Conservation (phyloP, 2,113 vertebrate species). For the Cavia porcellus region DNA sequence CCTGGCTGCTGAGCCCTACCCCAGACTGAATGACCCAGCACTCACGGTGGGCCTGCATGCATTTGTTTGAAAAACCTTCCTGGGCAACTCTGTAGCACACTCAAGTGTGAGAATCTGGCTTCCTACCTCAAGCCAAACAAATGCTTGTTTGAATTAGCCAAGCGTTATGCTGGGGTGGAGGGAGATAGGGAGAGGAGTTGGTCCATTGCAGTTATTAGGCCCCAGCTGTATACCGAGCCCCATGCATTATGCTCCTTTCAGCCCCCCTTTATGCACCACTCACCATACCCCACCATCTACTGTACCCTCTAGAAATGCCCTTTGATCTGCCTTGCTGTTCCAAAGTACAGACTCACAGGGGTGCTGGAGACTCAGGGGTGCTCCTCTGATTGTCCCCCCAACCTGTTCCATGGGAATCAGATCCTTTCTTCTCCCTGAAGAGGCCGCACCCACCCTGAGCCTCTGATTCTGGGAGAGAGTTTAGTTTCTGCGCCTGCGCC, state of each 20-base stretch:
- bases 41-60: accelerated
- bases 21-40: not conserved
- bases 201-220: not conserved
- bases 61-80: not conserved
- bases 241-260: accelerated
- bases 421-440: not conserved
- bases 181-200: not conserved
- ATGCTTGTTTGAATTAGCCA: not conserved
- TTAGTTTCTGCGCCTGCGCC: not conserved
- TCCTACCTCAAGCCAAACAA: not conserved
- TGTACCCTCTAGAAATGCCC: not conserved
- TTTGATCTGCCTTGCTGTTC: not conserved
- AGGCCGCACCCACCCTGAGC: not conserved
- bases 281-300: not conserved
- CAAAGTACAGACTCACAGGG: not conserved
- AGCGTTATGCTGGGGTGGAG: not conserved
- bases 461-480: not conserved
- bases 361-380: not conserved
- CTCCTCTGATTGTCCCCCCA: not conserved
- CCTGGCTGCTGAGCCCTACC: not conserved
- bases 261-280: too few relatives aligned
- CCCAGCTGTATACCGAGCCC: not conserved
- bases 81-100: accelerated
- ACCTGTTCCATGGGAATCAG: not conserved
- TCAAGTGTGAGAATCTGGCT: not conserved